A percentile compares a stretch with the other conserved stretches of the same genome.
Conservation (phyloP, 2,888 invertebrate species). For the Hoplodrina blanda region DNA sequence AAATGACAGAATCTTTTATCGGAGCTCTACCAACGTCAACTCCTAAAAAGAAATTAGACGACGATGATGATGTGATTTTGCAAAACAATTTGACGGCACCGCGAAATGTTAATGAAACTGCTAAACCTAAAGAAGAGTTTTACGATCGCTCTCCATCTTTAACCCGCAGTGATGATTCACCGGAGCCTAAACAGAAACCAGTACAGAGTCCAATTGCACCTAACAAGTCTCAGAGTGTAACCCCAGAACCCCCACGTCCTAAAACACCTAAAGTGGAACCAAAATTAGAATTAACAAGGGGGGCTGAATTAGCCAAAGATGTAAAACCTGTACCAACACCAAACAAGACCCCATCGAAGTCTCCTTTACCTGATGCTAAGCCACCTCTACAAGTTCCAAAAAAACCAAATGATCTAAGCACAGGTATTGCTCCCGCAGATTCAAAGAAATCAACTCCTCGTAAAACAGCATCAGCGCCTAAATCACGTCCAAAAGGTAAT, state of each 20-base stretch:
- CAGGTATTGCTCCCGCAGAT: conserved; percentile 73
- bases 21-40: conserved; percentile 81
- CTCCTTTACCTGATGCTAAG: conserved; percentile 77
- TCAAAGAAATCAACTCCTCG: conserved; percentile 84
- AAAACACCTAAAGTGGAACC: conserved; percentile 83
- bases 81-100: conserved; percentile 75
- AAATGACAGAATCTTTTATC: conserved; percentile 89
- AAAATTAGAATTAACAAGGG: conserved; percentile 69
- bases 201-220: conserved; percentile 70
- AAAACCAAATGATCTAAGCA: conserved; percentile 84
- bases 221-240: conserved; percentile 76
- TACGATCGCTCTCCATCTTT: conserved; percentile 88
- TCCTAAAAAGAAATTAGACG: conserved; percentile 82
- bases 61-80: conserved; percentile 85
- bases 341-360: conserved; percentile 77
- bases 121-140: conserved; percentile 77
- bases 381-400: conserved; percentile 75
- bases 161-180: conserved; percentile 88
- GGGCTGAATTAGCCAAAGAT: conserved; percentile 68
- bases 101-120: conserved; percentile 70
- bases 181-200: conserved; percentile 81
- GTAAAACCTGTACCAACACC: conserved; percentile 68
- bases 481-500: conserved; percentile 87
- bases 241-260: conserved; percentile 81
- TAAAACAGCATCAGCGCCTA: conserved; percentile 84